Evolutionary conservation across 2,888 invertebrate genomes (phyloP).

Genomic region (Noctua pronuba): DNA sequence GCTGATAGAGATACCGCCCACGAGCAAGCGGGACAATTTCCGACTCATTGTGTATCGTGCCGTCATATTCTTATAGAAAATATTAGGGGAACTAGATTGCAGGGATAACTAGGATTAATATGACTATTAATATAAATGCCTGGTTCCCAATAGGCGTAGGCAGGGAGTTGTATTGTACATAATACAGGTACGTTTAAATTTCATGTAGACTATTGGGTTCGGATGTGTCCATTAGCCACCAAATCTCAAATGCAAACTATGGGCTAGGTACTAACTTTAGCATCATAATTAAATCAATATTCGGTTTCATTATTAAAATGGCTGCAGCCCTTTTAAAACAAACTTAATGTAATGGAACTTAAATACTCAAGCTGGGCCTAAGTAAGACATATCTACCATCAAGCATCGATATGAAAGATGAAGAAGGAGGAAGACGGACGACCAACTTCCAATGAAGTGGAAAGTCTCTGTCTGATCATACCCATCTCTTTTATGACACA

Average conservation of each 20-base stretch:
- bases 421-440: not conserved
- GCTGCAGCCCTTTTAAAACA: not conserved
- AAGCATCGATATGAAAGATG: not conserved
- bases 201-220: not conserved
- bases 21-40: slow-evolving; percentile 51
- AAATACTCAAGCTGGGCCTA: not conserved
- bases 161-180: not conserved
- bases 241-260: not conserved
- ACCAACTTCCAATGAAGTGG: not conserved
- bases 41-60: slow-evolving; percentile 37
- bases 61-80: slow-evolving; percentile 34
- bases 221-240: not conserved
- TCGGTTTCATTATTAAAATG: not conserved
- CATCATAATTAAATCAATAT: not conserved
- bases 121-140: not conserved
- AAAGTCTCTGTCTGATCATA: not conserved
- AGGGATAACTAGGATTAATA: not conserved
- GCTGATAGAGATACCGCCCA: slow-evolving; percentile 28
- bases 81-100: slow-evolving; percentile 24
- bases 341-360: not conserved
- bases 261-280: not conserved
- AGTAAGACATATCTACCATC: not conserved
- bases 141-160: not conserved
- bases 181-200: not conserved
- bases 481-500: not conserved